Conservation (phyloP, 35 echinoderm and acorn worm species). For the Ptychodera flava region DNA sequence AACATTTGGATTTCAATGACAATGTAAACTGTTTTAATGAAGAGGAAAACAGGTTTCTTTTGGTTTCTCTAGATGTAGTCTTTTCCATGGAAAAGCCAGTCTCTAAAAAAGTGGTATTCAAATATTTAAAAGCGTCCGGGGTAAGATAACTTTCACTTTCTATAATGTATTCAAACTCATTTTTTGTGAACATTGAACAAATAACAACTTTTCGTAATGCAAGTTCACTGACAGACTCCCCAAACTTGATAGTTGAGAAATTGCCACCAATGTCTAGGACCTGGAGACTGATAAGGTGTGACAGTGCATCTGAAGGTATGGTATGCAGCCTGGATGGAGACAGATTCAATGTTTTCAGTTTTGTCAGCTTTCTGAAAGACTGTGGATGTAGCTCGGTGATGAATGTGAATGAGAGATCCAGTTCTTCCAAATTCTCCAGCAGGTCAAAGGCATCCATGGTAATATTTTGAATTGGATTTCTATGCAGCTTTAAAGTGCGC, state of each 20-base stretch:
- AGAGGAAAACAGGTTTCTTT: neutral
- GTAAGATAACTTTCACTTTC: neutral
- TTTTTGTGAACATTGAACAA: neutral
- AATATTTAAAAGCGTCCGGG: neutral
- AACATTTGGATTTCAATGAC: neutral
- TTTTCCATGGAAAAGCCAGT: neutral
- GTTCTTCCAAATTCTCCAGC: too few species aligned
- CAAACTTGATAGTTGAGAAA: neutral
- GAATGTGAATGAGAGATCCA: too few species aligned
- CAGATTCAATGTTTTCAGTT: too few species aligned
- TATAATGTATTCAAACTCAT: neutral
- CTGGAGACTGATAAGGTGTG: neutral
- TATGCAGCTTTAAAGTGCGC: too few species aligned
- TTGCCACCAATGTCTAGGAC: neutral
- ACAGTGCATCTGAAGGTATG: neutral
- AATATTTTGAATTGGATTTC: too few species aligned
- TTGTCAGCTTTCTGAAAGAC: too few species aligned
- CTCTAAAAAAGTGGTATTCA: neutral
- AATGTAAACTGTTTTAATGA: neutral
- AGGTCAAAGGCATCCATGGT: too few species aligned
- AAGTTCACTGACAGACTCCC: neutral
- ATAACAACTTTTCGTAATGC: neutral
- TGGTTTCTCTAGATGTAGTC: neutral
- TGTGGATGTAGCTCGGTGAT: too few species aligned
- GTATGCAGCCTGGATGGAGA: neutral